These are phyloP conservation scores for Echinarachnius parma DNA, from an alignment of 53 echinoderm and acorn worm genomes.

Conservation along the genomic window DNA sequence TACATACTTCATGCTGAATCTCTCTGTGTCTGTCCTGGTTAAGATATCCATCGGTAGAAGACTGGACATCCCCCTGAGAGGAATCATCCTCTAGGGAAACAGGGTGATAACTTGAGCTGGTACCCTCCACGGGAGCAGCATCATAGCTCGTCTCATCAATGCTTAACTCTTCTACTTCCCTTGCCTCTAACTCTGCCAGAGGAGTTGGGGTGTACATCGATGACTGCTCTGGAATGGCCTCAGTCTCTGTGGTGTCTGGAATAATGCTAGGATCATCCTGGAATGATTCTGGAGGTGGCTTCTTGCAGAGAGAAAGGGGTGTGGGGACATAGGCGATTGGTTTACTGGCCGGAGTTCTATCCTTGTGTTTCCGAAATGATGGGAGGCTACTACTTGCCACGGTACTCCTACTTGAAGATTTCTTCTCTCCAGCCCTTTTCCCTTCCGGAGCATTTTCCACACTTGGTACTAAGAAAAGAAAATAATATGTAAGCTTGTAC, in stretches of 20 bases:
- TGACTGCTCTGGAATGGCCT: neutral
- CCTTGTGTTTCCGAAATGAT: slow-evolving; percentile 8
- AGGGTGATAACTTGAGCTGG: neutral
- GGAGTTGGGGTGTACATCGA: slow-evolving; percentile 29
- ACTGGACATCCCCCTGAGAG: neutral
- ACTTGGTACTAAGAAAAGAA: neutral
- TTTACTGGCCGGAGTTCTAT: slow-evolving; percentile 9
- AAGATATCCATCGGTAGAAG: neutral
- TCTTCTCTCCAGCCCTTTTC: slow-evolving; percentile 5
- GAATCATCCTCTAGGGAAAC: neutral
- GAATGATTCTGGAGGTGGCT: neutral
- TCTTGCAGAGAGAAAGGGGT: slow-evolving; percentile 42
- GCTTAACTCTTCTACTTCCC: neutral
- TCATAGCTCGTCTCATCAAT: neutral
- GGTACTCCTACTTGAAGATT: neutral
- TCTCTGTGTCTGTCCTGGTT: neutral
- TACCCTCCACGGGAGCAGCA: neutral
- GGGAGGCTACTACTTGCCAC: slow-evolving; percentile 22
- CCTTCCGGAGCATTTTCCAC: slow-evolving; percentile 1
- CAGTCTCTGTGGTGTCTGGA: neutral
- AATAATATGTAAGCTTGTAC: neutral
- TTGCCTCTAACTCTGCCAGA: slow-evolving; percentile 24
- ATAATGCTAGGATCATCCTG: too few relatives aligned
- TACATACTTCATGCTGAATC: too few relatives aligned
- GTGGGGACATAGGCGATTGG: slow-evolving; percentile 35